Base-by-base conservation (phyloP, 2,888 invertebrate species). In the Hyalella azteca region DNA sequence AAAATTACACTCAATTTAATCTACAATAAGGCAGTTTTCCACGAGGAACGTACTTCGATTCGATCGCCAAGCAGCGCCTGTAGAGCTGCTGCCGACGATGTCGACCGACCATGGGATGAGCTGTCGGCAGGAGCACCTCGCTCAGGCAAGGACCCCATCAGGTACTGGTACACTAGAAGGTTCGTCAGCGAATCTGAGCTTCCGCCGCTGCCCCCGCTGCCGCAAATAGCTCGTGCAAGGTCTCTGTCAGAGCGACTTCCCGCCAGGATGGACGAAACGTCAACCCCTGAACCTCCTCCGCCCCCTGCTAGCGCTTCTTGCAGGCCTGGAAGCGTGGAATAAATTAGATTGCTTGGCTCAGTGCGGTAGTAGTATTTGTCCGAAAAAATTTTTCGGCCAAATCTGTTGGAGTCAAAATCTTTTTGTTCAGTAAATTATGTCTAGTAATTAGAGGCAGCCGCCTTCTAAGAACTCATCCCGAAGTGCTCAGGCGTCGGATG, bases 151-250 rank as follows among this genome's bases (percentile, higher is more conserved):
- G 73, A 29, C 41, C 83, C 83, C 22, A 81, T 80, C 15, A 83
- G 81, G 79, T 83, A 83, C 79, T 83, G 83, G 54, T 83, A 83
- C 78, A 83, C 81, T 48, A 83, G 78, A n/a, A 83, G 79, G 81
- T 83, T 83, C 22, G 83, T 83, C 29, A 83, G 79, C 45, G 81
- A 41, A 73, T 83, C 83, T 36, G 80, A 79, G 76, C 79, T 81
- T 19, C 41, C 76, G n/a, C 76, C 78, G 77, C 81, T 80, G n/a
- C 49, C 76, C 32, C 80, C 80, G 15, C 50, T 36, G 4, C 54
- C 73, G n/a, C 66, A 41, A n/a, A 78, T 26, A 29, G 78, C 29
- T n/a, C 78, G 41, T 0, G 78, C 26, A 32, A 66, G 19, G 36
- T 66, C 66, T 19, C 66, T 32, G 66, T 66, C 66, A 19, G 66